Evolutionary conservation across 1,140 invertebrate genomes (phyloP), one percentile per base, ranked within the genome.

Genomic region (Vollenhovia emeryi): DNA sequence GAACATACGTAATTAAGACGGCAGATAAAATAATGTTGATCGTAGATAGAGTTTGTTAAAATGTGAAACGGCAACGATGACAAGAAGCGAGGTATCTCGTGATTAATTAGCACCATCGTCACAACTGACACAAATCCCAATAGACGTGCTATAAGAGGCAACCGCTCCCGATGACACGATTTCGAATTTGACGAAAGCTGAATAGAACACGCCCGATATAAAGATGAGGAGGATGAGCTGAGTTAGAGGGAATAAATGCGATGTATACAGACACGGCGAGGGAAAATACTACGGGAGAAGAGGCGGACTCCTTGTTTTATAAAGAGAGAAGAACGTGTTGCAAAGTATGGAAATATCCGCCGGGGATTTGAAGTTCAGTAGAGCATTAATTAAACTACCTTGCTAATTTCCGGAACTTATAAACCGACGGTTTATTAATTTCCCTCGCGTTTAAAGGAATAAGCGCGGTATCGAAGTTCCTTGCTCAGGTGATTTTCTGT

Each of bases 91-190:
- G 89, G 88, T 89, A 74, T 78, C 82, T 50, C 36, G 27, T 87
- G 82, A 90, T 90, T 90, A 90, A 90, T 90, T 90, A 87, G 57
- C 89, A 82, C 75, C 36, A 45, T 71, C 50, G 59, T 24, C 30
- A 55, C 89, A 86, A 87, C 75, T 89, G 84, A 89, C 73, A 75
- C 60, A 80, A 71, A 71, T 33, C 66, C 66, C 66, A 57, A 45
- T 45, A 50, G 64, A 36, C 59, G 13, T 36, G 48, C 15, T 48
- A 36, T 52, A 68, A 89, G 73, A 40, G 60, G 13, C 59, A 45
- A 40, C 15, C 40, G 24, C 8, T 33, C 40, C 30, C 21, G 45
- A 73, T 86, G 64, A 88, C 84, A 86, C 78, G 57, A 83, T 89
- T 86, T 59, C 69, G 71, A 74, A 86, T 57, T 76, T 73, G 75